Evolutionary conservation across 2,113 vertebrate species (phyloP).

Genomic region (Oceanites oceanicus): DNA sequence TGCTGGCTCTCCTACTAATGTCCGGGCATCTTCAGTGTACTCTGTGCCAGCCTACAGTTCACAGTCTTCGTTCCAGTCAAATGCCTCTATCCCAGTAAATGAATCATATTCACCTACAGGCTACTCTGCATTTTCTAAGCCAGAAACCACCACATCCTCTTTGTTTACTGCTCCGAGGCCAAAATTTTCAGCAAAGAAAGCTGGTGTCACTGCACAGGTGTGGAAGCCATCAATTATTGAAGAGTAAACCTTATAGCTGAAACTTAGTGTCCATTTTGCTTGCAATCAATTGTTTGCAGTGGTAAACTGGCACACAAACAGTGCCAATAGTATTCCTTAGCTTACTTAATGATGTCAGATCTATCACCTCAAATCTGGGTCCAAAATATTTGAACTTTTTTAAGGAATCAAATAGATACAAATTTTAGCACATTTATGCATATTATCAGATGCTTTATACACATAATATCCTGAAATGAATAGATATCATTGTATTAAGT

Average conservation of each 20-base stretch:
- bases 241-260: slow-evolving; percentile 75
- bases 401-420: slow-evolving; percentile 48
- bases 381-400: slow-evolving; percentile 65
- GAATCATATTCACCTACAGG: slow-evolving; percentile 70
- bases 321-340: slow-evolving; percentile 47
- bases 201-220: slow-evolving; percentile 87
- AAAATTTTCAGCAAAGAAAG: slow-evolving; percentile 95
- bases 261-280: slow-evolving; percentile 68
- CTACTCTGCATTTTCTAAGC: slow-evolving; percentile 80
- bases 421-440: slow-evolving; percentile 19
- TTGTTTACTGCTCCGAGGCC: slow-evolving; percentile 85
- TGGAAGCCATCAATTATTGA: slow-evolving; percentile 88
- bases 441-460: slow-evolving; percentile 3
- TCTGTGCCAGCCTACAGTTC: slow-evolving; percentile 79
- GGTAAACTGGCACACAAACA: slow-evolving; percentile 30
- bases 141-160: slow-evolving; percentile 72
- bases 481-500: slow-evolving; percentile 26
- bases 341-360: slow-evolving; percentile 59
- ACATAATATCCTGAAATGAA: slow-evolving; percentile 4
- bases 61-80: slow-evolving; percentile 77
- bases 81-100: slow-evolving; percentile 60
- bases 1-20: slow-evolving; percentile 41
- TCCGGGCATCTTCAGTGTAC: slow-evolving; percentile 71
- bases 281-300: slow-evolving; percentile 68
- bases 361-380: slow-evolving; percentile 72